Evolutionary conservation across 2,113 vertebrate genomes (phyloP), one percentile per base, ranked within the genome.

Genomic region (Montifringilla adamsi): DNA sequence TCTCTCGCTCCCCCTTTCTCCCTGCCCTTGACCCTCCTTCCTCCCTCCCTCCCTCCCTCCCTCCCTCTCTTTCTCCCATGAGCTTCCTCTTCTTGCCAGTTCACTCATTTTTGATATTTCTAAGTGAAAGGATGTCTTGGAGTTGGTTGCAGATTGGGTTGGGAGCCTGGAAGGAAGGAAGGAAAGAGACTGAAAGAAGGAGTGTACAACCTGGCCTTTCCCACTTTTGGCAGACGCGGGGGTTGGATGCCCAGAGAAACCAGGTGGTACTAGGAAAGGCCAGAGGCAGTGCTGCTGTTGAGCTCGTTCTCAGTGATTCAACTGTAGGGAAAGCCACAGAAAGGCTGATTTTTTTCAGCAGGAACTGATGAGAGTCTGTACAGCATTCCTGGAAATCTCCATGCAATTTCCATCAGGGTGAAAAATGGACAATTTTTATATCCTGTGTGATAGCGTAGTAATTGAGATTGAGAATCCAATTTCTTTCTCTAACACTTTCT

Each of bases 41-140:
- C 33, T 92, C 46, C 22, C 60, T 56, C 35, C 18, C 60, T 89
- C 39, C 35, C 33, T 92, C 46, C 22, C 60, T 56, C 35, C 18
- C 60, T 89, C 39, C 35, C 35, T 87, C 21, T 43, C 89, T 96
- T 92, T 92, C 90, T 96, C 94, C 93, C 86, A 60, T 35, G 77
- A 96, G 91, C 96, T 97, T 97, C 94, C 97, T 97, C 95, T 95
- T 97, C 76, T 90, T 92, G 78, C 96, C 92, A 94, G 81, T 96
- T 98, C 98, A 95, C 95, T 97, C 96, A 93, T 96, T 97, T 96
- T 87, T 95, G 94, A 95, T 89, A 87, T 94, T 96, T 97, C 91
- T 95, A 78, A 79, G 52, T 83, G 94, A 95, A 97, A 96, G 80
- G 81, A 95, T 70, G 31, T 91, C 80, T 94, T 80, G 62, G 69